A percentile compares a stretch with the other conserved stretches of the same genome.
phyloP scores from a whole-genome alignment of 2,113 vertebrate genomes.

The Lontra canadensis region DNA sequence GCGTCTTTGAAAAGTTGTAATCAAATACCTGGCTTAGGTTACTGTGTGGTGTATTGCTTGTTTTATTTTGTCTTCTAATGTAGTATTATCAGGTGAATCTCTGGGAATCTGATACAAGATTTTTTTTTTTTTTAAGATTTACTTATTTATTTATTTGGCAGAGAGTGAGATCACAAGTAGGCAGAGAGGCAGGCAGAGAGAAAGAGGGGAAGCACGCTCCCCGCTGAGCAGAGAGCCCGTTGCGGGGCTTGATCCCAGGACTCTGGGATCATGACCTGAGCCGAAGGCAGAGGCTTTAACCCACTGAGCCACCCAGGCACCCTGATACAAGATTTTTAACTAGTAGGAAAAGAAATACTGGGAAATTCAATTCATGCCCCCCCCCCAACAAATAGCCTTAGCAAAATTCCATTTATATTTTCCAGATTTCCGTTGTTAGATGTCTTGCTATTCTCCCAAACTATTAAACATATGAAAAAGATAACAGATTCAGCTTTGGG shows the following conservation, averaged over 20 bases:
- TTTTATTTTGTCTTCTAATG: constrained; percentile 29
- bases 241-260: too few species aligned
- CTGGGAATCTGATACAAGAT: neutral
- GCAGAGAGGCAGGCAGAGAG: too few species aligned
- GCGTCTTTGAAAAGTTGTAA: neutral
- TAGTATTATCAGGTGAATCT: neutral
- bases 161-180: too few species aligned
- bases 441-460: constrained; percentile 55
- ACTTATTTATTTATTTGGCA: too few species aligned
- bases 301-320: too few species aligned
- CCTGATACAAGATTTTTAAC: neutral
- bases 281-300: too few species aligned
- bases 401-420: constrained; percentile 27
- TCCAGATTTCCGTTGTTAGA: neutral
- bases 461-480: neutral
- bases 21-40: constrained; percentile 16
- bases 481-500: neutral
- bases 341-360: neutral
- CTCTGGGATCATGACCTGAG: too few species aligned
- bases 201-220: too few species aligned
- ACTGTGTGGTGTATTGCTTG: neutral
- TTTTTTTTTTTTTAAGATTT: neutral
- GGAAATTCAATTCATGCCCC: neutral
- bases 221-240: too few species aligned
- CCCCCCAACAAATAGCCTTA: neutral